phyloP scores from a whole-genome alignment of 2,888 invertebrate species.

The Eupithecia insigniata region DNA sequence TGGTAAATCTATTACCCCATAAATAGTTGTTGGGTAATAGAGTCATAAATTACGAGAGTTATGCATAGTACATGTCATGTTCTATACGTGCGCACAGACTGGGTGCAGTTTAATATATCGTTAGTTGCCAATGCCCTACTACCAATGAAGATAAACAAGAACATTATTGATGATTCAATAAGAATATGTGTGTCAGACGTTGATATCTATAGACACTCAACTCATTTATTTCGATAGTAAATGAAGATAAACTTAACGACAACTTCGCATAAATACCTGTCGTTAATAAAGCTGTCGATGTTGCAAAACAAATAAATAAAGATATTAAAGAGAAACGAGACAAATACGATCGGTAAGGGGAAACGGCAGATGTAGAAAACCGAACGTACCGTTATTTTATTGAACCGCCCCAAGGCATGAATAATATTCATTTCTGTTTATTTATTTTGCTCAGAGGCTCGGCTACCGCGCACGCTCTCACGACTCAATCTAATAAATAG shows the following conservation, averaged over 20 bases:
- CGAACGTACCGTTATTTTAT: constrained; percentile 59
- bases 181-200: constrained; percentile 17
- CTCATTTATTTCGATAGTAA: constrained; percentile 30
- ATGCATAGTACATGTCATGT: constrained; percentile 46
- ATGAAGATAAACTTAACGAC: constrained; percentile 30
- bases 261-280: constrained; percentile 26
- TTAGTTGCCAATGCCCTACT: constrained; percentile 46
- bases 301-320: constrained; percentile 33
- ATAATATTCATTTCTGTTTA: constrained; percentile 67
- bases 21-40: constrained; percentile 69
- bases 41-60: constrained; percentile 62
- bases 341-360: constrained; percentile 29
- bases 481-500: constrained; percentile 83
- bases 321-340: constrained; percentile 33
- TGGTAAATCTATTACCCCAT: constrained; percentile 56
- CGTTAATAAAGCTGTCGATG: constrained; percentile 30
- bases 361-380: constrained; percentile 43
- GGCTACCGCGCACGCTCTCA: constrained; percentile 74
- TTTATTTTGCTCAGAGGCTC: constrained; percentile 68
- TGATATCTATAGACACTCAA: constrained; percentile 20
- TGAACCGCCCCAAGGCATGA: constrained; percentile 51
- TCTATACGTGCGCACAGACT: constrained; percentile 48
- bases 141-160: constrained; percentile 43
- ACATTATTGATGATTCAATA: constrained; percentile 33
- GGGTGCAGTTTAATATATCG: constrained; percentile 55